Evolutionary conservation across 1,140 invertebrate genomes (phyloP), one percentile per base, ranked within the genome.

Genomic region (Metopolophium dirhodum): DNA sequence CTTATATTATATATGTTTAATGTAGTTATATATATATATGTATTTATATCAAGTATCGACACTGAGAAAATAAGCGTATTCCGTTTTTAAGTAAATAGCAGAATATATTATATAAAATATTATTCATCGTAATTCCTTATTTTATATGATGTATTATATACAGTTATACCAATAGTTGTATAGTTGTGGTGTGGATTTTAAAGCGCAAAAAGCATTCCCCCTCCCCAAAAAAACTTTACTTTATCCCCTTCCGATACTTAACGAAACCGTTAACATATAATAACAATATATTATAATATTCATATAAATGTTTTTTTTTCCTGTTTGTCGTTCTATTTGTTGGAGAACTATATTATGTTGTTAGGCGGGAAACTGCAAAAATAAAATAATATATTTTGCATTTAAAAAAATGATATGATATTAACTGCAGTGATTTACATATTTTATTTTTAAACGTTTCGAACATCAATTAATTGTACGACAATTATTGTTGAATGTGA

Each of bases 51-150:
- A 7, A 77, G 23, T 77, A 77, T 77, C 61, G n/a, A 77, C 61
- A 77, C 11, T 18, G 61, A 77, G 61, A 77, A n/a, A 77, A 77
- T 77, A 77, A 77, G 18, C 61, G 11, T 77, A 77, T 77, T 77
- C 61, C 18, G 61, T 18, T 77, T 77, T n/a, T n/a, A 77, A 77
- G 61, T 77, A 77, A 77, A 77, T 4, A 77, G 14, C 61, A 6
- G 61, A 77, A 77, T 77, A 77, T 77, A 54, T n/a, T 77, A 54
- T n/a, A 77, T 77, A 68, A 77, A 77, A 77, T 77, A 77, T 77
- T 77, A 77, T 77, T 77, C 14, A 23, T 35, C 61, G 61, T 77
- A n/a, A 77, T 77, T 77, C 61, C 4, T 41, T 77, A 77, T 77
- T 77, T 77, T 20, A 14, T 77, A n/a, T n/a, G 61, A 77, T 11